A percentile compares a stretch with the other conserved stretches of the same genome.
These are phyloP conservation scores for Artibeus lituratus DNA, from an alignment of 2,797 vertebrate species.

Conservation along the genomic window DNA sequence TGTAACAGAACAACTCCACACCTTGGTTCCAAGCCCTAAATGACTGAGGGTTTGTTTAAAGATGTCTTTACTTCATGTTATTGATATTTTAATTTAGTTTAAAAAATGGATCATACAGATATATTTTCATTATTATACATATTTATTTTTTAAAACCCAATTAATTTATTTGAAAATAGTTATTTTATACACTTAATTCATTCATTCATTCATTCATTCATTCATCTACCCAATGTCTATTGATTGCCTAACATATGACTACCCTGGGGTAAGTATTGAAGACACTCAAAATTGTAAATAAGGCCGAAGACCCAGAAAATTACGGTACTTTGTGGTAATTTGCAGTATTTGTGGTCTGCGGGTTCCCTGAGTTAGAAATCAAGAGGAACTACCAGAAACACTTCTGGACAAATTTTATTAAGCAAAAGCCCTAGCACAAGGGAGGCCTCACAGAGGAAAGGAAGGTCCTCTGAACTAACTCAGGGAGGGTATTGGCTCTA, in stretches of 20 bases:
- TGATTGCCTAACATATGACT: not conserved
- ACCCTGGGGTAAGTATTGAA: not conserved
- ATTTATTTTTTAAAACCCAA: not conserved
- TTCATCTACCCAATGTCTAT: not conserved
- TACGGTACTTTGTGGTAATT: not conserved
- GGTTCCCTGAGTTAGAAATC: not conserved
- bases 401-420: not conserved
- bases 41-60: not conserved
- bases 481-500: not conserved
- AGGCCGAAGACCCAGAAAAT: not conserved
- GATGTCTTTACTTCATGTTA: not conserved
- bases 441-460: not conserved
- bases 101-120: not conserved
- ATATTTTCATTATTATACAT: not conserved
- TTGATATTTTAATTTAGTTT: slow-evolving; percentile 2
- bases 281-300: not conserved
- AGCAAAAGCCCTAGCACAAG: not conserved
- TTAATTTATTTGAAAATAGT: not conserved
- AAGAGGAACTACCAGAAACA: not conserved
- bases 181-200: not conserved
- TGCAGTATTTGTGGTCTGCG: not conserved
- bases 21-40: not conserved
- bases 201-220: not conserved
- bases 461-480: not conserved
- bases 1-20: not conserved